These are phyloP conservation scores for Xiphophorus couchianus DNA, from an alignment of 2,113 vertebrate species.

Conservation along the genomic window DNA sequence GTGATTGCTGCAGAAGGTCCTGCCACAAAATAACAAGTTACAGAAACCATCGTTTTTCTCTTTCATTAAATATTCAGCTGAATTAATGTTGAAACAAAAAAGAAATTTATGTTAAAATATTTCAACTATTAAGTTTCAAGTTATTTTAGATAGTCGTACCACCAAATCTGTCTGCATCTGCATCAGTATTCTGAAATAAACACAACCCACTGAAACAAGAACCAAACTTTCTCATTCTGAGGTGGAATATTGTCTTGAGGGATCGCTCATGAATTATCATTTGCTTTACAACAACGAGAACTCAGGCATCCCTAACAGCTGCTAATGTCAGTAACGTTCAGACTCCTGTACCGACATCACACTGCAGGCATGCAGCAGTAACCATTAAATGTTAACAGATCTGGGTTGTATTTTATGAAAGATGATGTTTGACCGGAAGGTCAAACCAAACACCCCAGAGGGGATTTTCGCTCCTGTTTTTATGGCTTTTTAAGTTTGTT, in stretches of 20 bases:
- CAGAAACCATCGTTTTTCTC: no score
- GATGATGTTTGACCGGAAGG: background rate
- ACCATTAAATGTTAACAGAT: background rate
- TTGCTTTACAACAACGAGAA: background rate
- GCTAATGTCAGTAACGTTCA: background rate
- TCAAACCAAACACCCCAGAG: background rate
- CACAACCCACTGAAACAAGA: background rate
- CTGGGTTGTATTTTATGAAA: background rate
- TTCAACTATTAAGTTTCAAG: background rate
- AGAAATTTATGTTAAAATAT: no score
- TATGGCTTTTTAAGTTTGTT: conserved; percentile 18
- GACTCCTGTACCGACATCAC: background rate
- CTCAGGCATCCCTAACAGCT: background rate
- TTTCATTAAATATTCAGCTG: no score
- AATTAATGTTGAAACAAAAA: no score
- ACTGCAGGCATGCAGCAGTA: background rate
- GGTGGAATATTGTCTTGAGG: background rate
- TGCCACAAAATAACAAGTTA: no score
- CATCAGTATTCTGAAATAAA: background rate
- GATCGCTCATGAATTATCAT: background rate
- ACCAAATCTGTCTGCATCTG: background rate
- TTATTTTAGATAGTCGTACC: background rate
- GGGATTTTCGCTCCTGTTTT: conserved; percentile 15
- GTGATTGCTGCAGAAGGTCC: no score
- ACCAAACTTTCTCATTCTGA: background rate